Percentiles rank a stretch among this genome's conserved stretches.
Evolutionary conservation across 2,113 vertebrate genomes (phyloP).

Genomic region (Chlorocebus sabaeus): DNA sequence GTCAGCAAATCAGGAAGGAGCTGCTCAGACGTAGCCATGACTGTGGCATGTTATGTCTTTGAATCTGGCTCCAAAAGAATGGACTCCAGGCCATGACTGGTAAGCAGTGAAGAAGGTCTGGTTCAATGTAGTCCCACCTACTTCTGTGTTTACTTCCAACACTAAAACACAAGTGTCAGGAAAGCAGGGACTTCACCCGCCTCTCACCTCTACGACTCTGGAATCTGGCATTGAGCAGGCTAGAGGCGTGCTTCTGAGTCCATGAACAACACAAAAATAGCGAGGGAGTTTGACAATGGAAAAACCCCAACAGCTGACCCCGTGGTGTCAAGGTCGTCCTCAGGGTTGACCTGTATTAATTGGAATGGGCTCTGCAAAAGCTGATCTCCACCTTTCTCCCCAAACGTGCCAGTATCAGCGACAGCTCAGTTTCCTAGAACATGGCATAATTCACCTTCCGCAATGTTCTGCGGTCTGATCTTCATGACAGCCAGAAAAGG

Average conservation of each 20-base stretch:
- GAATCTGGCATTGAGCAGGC: rapidly evolving
- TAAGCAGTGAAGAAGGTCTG: neutral
- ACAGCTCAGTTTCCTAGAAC: neutral
- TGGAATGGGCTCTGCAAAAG: rapidly evolving
- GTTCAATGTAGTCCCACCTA: neutral
- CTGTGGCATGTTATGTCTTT: rapidly evolving
- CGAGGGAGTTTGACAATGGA: neutral
- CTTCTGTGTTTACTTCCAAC: neutral
- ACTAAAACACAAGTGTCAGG: neutral
- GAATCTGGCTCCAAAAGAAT: neutral
- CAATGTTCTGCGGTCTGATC: neutral
- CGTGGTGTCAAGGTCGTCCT: no score
- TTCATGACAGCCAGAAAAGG: neutral
- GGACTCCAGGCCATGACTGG: no score
- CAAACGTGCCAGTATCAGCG: rapidly evolving
- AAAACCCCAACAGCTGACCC: no score
- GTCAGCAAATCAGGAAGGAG: rapidly evolving
- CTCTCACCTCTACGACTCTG: rapidly evolving
- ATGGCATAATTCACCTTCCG: rapidly evolving
- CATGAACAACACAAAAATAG: neutral
- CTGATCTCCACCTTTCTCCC: neutral
- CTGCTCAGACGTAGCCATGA: rapidly evolving
- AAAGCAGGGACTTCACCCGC: rapidly evolving
- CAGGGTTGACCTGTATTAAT: rapidly evolving
- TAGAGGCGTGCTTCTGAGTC: neutral